Base-by-base conservation (phyloP, 2,888 invertebrate genomes). In the Yponomeuta malinellus region DNA sequence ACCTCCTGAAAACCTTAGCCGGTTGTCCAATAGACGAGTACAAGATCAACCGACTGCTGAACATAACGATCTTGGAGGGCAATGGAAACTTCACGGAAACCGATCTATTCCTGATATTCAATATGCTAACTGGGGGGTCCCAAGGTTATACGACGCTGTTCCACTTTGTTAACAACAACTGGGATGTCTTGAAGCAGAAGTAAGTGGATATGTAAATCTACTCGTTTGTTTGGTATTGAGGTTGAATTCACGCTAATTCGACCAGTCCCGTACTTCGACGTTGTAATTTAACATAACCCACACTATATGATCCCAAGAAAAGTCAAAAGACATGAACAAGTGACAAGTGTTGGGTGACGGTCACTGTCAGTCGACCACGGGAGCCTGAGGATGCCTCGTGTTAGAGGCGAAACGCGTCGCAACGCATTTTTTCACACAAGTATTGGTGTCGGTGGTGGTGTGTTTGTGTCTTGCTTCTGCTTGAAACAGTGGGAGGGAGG, bases 51-150 rank as follows among this genome's bases (percentile, higher is more conserved):
- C 83, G 82, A 73, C 77, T 92, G 0, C 81, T 97, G 52, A 95
- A 95, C 76, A 93, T 95, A 8, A 95, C 96, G 0, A 92, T 96
- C 63, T 80, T 96, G 68, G 94, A 95, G 74, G 93, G 93, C 31
- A 95, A 95, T 77, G 94, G 93, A 0, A 96, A 96, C 80, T 96
- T 97, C 76, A 95, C 95, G 0, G 96, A 96, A 79, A 95, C 94
- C 2, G 96, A 97, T 75, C 87, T 96, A 67, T 95, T 95, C 79
- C 81, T 96, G 70, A 95, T 96, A 76, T 95, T 96, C 77, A 95
- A 94, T 73, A 96, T 96, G 94, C 83, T 96, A 71, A 94, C 95
- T 0, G 95, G 96, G 2, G 93, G 94, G 23, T 93, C 95, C 0
- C 94, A 93, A 72, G 96, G 96, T 0, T 95, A 96, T 75, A 95